Conservation (phyloP, 2,113 vertebrate genomes). For the Leptobrachium ailaonicum region DNA sequence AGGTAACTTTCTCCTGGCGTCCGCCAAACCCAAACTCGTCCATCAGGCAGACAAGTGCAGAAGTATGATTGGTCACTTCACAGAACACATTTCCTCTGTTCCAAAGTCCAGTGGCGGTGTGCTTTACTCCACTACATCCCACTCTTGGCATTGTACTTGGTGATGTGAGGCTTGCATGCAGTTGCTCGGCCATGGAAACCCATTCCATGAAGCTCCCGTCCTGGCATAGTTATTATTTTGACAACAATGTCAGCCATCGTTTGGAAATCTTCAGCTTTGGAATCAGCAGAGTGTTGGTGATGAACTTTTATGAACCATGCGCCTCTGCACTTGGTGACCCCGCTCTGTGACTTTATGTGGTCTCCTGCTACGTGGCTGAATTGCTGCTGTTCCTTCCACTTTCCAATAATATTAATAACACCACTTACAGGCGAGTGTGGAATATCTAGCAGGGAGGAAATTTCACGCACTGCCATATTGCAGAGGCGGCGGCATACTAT, state of each 20-base stretch:
- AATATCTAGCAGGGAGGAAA: too few species aligned
- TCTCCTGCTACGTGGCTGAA: neutral
- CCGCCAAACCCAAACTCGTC: neutral
- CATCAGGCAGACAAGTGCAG: neutral
- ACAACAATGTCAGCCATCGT: neutral
- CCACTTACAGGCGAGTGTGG: too few species aligned
- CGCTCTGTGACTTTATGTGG: neutral
- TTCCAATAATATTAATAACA: neutral
- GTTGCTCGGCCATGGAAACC: neutral
- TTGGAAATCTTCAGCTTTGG: neutral
- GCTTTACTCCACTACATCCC: neutral
- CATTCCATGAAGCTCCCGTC: neutral
- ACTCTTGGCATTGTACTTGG: neutral
- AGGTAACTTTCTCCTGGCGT: neutral
- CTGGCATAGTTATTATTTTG: neutral
- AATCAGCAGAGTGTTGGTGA: neutral
- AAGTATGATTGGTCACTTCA: too few species aligned
- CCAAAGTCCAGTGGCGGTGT: too few species aligned
- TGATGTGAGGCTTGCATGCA: neutral
- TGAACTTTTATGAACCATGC: neutral
- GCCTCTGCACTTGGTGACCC: neutral
- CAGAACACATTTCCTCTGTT: too few species aligned
- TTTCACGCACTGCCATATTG: too few species aligned
- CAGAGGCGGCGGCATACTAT: too few species aligned
- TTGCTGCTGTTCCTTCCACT: neutral